Base-by-base conservation (phyloP, 2,888 invertebrate genomes). In the Ormyrus nitidulus region DNA sequence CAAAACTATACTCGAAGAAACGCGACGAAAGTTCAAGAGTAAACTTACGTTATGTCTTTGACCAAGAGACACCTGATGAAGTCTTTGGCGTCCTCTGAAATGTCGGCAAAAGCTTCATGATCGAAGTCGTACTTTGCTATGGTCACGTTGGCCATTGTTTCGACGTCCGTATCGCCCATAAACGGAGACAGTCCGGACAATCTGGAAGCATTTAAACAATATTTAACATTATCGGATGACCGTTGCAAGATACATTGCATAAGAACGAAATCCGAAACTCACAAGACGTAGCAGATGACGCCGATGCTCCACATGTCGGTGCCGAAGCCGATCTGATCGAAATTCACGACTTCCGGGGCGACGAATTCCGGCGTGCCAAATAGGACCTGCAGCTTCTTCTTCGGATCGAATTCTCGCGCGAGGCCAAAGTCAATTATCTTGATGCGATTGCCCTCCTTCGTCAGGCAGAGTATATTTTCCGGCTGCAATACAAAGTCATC, bases 221-320 rank as follows among this genome's bases (percentile, higher is more conserved):
- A 19, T 19, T 54, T 58, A 68, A 44, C 34, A 71, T 56, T 71
- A 53, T 19, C 19, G 1, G 19, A 19, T 0, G 19, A 19, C 19
- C 19, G 19, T 19, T 19, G 19, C 2, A 19, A 2, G 19, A 19
- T 70, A 56, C 58, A 59, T 68, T 11, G 34, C 1, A 2, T 0
- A 10, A 11, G 7, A 2, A 51, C 5, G 49, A 51, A 44, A 19
- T 51, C 0, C 0, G 5, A 51, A 8, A 65, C 98, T 97, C 92
- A 99, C 99, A 99, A 93, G 79, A 99, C 98, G 91, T 99, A 99
- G 89, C 97, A 97, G 86, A 99, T 98, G 81, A 99, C 99, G 62
- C 99, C 99, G 46, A 99, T 95, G 74, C 98, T 98, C 99, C 99
- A 99, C 98, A 99, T 98, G 89, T 99, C 99, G 0, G 99, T 98